Base-by-base conservation (phyloP, 2,888 invertebrate species). In the Cylindroiulus punctatus region DNA sequence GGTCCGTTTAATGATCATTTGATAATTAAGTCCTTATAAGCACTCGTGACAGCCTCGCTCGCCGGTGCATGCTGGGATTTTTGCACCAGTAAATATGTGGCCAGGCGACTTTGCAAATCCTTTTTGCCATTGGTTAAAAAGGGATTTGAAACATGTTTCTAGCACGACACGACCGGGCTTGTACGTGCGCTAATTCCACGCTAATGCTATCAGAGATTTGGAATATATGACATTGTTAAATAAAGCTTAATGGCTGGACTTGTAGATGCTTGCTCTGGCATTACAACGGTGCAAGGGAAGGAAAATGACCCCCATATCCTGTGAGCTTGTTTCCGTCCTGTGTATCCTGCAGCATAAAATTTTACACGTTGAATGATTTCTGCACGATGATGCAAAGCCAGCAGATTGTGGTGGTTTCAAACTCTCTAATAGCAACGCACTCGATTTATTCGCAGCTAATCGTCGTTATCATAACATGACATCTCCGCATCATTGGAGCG, bases 1-100 rank as follows among this genome's bases (percentile, higher is more conserved):
- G 65, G 65, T 65, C 65, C 65, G 26, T 65, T 65, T 65, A 65
- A 65, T 65, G 65, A 65, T 65, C 65, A 65, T 65, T 65, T 65
- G 65, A 65, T 65, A 65, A 65, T 65, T 65, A 65, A 65, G 65
- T 65, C 65, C 65, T 65, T 65, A 65, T 65, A 65, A 65, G 26
- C 65, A 65, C 65, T 65, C 65, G 65, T 65, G 65, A 65, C 65
- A 65, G 65, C 26, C 65, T 4, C n/a, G 65, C 65, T 19, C 19
- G 52, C 52, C 4, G 65, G 8, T 65, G 65, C 65, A 65, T 26
- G 65, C 65, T 8, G 65, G 26, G 65, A 65, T 44, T 5, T 5
- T 65, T 26, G 65, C 65, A 26, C 22, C 65, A 65, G 22, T 44
- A 44, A 44, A 44, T 44, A 44, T 44, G 44, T 44, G 44, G 44